These are phyloP conservation scores for Syrrhaptes paradoxus DNA, from an alignment of 2,113 vertebrate genomes.

Conservation along the genomic window DNA sequence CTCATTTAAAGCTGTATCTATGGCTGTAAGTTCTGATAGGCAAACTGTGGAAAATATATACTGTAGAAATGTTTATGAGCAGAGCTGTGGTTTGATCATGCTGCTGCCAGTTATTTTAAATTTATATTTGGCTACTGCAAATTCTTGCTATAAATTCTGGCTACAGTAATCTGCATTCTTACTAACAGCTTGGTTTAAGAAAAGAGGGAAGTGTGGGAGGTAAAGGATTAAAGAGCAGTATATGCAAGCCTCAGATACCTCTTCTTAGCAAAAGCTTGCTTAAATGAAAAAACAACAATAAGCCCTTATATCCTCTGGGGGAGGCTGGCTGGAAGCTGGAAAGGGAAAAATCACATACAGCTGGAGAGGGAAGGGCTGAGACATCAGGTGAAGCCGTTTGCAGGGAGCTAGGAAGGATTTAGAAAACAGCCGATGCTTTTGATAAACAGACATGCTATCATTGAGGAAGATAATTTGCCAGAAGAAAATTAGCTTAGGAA, in stretches of 20 bases:
- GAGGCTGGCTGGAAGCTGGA: not conserved
- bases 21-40: not conserved
- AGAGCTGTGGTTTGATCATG: slow-evolving; percentile 10
- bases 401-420: slow-evolving; percentile 20
- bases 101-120: not conserved
- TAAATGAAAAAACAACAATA: not conserved
- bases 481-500: not conserved
- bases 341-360: not conserved
- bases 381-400: slow-evolving; percentile 17
- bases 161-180: slow-evolving; percentile 58
- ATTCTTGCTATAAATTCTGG: slow-evolving; percentile 34
- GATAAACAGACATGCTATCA: not conserved
- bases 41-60: slow-evolving; percentile 4
- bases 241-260: slow-evolving; percentile 37
- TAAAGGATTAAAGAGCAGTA: slow-evolving; percentile 51
- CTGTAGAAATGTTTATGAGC: not conserved
- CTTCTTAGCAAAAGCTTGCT: slow-evolving; percentile 52
- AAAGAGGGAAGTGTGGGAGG: slow-evolving; percentile 38
- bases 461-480: not conserved
- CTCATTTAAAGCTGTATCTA: not conserved
- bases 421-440: not conserved
- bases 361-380: not conserved
- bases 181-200: slow-evolving; percentile 51
- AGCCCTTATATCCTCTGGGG: not conserved
- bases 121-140: slow-evolving; percentile 7